Conservation (phyloP, 1,140 invertebrate genomes). For the Drosophila asahinai region DNA sequence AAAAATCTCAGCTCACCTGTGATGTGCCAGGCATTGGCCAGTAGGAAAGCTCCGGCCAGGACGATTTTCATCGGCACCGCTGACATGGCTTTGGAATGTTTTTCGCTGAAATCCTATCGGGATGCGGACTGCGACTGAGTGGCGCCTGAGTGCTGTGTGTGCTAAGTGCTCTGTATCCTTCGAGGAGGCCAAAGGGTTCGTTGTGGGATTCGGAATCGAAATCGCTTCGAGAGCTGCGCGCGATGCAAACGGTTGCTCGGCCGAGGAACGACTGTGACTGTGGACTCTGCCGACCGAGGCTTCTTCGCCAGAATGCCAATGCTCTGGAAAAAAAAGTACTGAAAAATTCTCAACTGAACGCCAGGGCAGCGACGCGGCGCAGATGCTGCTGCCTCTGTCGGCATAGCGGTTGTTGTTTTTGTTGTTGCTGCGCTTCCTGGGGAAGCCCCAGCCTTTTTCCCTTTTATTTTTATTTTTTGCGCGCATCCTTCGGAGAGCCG, state of each 20-base stretch:
- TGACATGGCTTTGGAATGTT: slow-evolving; percentile 58
- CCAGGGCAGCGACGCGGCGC: slow-evolving; percentile 28
- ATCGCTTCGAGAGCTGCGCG: slow-evolving; percentile 55
- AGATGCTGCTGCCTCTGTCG: slow-evolving; percentile 34
- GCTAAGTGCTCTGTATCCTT: slow-evolving; percentile 45
- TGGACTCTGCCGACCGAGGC: slow-evolving; percentile 46
- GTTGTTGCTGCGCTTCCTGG: slow-evolving; percentile 29
- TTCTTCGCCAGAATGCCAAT: slow-evolving; percentile 55
- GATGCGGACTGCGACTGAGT: slow-evolving; percentile 54
- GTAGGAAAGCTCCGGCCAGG: slow-evolving; percentile 60
- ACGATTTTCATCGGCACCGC: slow-evolving; percentile 63
- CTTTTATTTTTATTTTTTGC: slow-evolving; percentile 8
- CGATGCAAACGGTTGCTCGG: slow-evolving; percentile 77
- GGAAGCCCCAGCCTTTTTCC: slow-evolving; percentile 47
- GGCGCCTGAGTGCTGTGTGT: slow-evolving; percentile 48
- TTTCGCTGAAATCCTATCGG: slow-evolving; percentile 44
- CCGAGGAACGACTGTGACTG: slow-evolving; percentile 68
- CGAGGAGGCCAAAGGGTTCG: slow-evolving; percentile 4
- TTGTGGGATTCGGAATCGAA: slow-evolving; percentile 3
- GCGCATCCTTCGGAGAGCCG: background rate
- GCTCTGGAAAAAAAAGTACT: slow-evolving; percentile 20
- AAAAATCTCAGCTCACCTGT: slow-evolving; percentile 53
- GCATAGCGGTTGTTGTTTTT: slow-evolving; percentile 10
- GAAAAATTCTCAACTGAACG: slow-evolving; percentile 23
- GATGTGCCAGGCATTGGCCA: slow-evolving; percentile 69